Evolutionary conservation across 1,140 invertebrate species (phyloP).

Genomic region (Panulirus ornatus): DNA sequence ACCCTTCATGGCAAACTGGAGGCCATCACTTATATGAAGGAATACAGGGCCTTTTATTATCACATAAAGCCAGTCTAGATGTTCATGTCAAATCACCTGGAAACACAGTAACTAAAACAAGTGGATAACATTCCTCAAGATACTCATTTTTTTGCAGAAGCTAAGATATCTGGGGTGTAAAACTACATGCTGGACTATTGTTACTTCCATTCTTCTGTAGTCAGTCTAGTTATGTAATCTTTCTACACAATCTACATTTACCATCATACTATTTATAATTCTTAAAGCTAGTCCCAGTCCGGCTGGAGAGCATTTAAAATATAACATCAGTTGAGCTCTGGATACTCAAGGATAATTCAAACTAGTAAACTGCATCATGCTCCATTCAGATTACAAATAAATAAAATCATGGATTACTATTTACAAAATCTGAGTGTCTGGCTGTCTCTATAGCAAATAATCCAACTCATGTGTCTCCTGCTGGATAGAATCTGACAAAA

Average conservation of each 20-base stretch:
- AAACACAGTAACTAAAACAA: neutral
- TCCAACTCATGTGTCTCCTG: neutral
- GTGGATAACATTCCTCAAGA: neutral
- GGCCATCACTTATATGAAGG: neutral
- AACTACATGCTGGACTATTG: neutral
- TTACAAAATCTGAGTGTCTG: neutral
- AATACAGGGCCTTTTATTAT: neutral
- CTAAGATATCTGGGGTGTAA: neutral
- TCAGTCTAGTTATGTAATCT: neutral
- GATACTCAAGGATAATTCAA: neutral
- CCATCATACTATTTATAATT: neutral
- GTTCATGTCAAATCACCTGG: too few species aligned
- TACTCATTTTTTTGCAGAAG: neutral
- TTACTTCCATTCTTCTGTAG: neutral
- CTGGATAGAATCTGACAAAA: neutral
- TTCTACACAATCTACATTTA: neutral
- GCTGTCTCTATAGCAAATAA: neutral
- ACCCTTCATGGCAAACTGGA: too few species aligned
- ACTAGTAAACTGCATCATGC: neutral
- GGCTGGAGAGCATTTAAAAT: neutral
- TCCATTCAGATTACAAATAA: neutral
- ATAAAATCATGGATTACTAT: neutral
- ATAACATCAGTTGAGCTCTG: neutral
- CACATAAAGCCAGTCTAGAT: neutral
- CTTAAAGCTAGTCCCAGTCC: constrained; percentile 7